These are phyloP conservation scores for Idaea biselata DNA, from an alignment of 2,888 invertebrate genomes.

Conservation along the genomic window DNA sequence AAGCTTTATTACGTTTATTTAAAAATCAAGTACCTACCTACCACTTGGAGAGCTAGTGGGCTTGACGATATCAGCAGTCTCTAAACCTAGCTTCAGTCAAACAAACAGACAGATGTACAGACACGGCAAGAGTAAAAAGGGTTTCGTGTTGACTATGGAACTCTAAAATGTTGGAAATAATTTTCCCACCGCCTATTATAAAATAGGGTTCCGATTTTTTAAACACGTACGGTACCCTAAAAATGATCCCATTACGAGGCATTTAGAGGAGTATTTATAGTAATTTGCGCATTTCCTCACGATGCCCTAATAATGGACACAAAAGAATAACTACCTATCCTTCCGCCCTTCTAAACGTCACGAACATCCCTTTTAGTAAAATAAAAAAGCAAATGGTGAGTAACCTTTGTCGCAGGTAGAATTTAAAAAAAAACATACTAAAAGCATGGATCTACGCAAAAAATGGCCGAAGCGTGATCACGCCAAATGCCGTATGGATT, in stretches of 20 bases:
- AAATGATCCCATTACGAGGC: slow-evolving; percentile 31
- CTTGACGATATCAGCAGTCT: too few species aligned
- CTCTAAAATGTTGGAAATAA: too few species aligned
- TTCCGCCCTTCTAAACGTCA: slow-evolving; percentile 74
- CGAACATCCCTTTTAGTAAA: slow-evolving; percentile 66
- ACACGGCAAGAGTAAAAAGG: too few species aligned
- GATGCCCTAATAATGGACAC: slow-evolving; percentile 61
- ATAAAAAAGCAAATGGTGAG: slow-evolving; percentile 55
- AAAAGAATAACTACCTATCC: slow-evolving; percentile 69
- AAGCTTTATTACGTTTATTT: not conserved
- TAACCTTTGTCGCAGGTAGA: slow-evolving; percentile 69
- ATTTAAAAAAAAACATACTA: slow-evolving; percentile 53
- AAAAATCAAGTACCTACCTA: too few species aligned
- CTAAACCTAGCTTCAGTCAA: too few species aligned
- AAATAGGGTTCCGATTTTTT: too few species aligned
- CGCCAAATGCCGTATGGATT: slow-evolving; percentile 60
- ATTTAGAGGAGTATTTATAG: slow-evolving; percentile 43
- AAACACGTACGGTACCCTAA: not conserved
- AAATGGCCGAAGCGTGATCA: slow-evolving; percentile 65
- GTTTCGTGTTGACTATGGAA: too few species aligned
- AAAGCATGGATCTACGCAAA: slow-evolving; percentile 55
- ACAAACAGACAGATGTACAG: too few species aligned
- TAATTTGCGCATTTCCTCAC: slow-evolving; percentile 69
- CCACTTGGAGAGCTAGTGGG: too few species aligned
- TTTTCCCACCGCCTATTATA: too few species aligned